These are phyloP conservation scores for Varanus salvator DNA, from an alignment of 2,113 vertebrate genomes.

Conservation along the genomic window DNA sequence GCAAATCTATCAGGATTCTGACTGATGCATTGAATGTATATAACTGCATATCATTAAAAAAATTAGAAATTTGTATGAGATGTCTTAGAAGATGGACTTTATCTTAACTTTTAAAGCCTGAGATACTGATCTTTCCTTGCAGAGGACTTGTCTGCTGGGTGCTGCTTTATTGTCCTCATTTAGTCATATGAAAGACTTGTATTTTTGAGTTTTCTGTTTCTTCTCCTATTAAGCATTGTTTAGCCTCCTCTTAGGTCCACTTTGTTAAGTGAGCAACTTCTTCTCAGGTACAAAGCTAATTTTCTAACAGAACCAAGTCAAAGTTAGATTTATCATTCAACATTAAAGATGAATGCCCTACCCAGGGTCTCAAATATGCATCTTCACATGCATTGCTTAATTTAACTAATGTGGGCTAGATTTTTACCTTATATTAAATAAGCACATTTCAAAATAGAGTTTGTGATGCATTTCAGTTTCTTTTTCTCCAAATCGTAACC, in stretches of 20 bases:
- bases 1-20: constrained; percentile 7
- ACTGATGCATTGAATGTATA: constrained; percentile 2
- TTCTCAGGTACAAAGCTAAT: neutral
- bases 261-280: neutral
- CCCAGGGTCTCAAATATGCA: neutral
- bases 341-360: neutral
- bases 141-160: neutral
- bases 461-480: neutral
- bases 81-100: neutral
- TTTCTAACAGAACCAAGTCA: neutral
- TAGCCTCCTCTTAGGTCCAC: neutral
- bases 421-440: constrained; percentile 7
- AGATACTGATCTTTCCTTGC: constrained; percentile 6
- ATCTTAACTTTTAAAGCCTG: neutral
- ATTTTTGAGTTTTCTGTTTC: neutral
- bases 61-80: neutral
- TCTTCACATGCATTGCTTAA: neutral
- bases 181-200: neutral
- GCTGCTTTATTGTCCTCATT: accelerated
- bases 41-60: constrained; percentile 9
- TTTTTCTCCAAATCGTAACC: neutral
- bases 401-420: neutral
- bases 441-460: neutral
- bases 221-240: neutral
- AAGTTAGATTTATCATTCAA: neutral